Conservation (phyloP, 2,113 vertebrate species). For the Erpornis zantholeuca region DNA sequence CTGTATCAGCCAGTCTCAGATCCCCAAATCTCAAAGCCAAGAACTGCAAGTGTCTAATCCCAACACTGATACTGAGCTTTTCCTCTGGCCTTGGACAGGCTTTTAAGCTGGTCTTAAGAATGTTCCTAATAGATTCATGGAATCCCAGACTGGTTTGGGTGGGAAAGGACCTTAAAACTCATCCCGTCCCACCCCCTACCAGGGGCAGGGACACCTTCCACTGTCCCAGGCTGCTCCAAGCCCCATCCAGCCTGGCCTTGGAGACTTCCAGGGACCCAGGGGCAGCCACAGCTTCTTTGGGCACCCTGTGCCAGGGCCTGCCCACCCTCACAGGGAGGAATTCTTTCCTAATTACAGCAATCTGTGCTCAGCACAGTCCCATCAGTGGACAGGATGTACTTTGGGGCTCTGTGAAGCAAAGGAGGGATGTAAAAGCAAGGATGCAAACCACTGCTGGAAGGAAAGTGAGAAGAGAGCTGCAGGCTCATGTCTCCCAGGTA, state of each 20-base stretch:
- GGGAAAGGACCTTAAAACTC: neutral
- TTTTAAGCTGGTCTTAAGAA: neutral
- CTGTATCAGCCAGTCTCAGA: neutral
- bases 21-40: slow-evolving; percentile 3
- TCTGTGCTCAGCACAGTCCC: neutral
- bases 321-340: fast-evolving
- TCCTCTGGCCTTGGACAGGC: neutral
- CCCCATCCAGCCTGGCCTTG: neutral
- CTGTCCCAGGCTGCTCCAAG: neutral
- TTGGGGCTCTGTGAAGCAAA: neutral
- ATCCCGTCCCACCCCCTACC: neutral
- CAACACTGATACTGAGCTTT: neutral
- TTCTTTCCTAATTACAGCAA: neutral
- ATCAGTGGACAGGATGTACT: no score
- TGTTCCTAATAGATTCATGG: neutral
- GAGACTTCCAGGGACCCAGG: neutral
- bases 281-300: neutral
- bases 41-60: neutral
- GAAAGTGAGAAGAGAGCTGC: neutral
- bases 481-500: neutral
- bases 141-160: neutral
- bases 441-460: neutral
- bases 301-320: neutral
- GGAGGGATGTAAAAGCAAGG: neutral
- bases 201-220: neutral